These are phyloP conservation scores for Rhinoptilus africanus DNA, from an alignment of 2,113 vertebrate genomes.

Conservation along the genomic window DNA sequence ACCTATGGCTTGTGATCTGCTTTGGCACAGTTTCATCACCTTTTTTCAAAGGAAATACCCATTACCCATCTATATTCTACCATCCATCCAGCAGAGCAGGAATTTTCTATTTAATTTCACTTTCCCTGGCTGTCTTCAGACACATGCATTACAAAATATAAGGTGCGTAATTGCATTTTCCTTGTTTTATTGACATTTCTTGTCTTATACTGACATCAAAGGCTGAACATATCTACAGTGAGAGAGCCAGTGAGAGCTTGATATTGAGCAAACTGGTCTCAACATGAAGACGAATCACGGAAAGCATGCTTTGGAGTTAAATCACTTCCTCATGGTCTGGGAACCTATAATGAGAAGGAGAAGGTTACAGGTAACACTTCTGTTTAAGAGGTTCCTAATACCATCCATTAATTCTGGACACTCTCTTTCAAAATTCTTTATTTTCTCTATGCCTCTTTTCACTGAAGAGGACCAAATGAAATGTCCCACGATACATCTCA, in stretches of 20 bases:
- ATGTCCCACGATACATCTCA: background rate
- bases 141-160: background rate
- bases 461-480: background rate
- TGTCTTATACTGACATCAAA: background rate
- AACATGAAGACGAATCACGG: background rate
- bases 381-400: background rate
- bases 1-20: background rate
- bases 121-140: background rate
- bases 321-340: background rate
- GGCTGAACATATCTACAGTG: background rate
- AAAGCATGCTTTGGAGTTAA: background rate
- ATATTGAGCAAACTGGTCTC: background rate
- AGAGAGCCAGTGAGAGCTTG: background rate
- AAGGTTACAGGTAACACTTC: background rate
- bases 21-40: background rate
- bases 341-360: background rate
- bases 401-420: background rate
- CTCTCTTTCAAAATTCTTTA: background rate
- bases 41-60: background rate
- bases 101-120: background rate
- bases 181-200: background rate
- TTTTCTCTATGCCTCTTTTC: background rate
- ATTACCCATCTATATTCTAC: background rate
- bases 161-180: background rate
- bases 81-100: background rate